Percentiles rank a stretch among this genome's conserved stretches.
phyloP scores from a whole-genome alignment of 35 echinoderm and acorn worm species.

The Diadema setosum region DNA sequence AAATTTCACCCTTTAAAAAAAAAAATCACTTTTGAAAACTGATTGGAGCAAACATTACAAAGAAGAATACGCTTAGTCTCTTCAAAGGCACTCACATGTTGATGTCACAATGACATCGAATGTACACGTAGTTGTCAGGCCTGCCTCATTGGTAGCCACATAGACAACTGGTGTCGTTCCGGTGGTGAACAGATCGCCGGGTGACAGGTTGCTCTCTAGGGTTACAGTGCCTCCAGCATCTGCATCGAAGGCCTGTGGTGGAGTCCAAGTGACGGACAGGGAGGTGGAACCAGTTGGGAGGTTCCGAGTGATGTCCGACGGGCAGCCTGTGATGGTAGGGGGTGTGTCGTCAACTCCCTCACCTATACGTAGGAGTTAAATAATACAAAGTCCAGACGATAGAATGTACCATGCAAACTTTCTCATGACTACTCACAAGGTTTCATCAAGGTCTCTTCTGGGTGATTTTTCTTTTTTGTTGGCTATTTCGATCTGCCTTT shows the following conservation, averaged over 20 bases:
- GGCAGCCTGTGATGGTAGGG: neutral
- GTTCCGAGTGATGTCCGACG: neutral
- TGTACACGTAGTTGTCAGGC: conserved; percentile 3
- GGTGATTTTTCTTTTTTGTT: too few relatives aligned
- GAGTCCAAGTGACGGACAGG: conserved; percentile 23
- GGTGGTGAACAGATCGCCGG: neutral
- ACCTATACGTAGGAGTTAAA: too few relatives aligned
- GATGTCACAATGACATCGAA: conserved; percentile 16
- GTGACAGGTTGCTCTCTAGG: neutral
- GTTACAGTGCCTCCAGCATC: conserved; percentile 24
- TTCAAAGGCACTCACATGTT: too few relatives aligned
- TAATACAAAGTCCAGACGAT: too few relatives aligned
- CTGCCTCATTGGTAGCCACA: conserved; percentile 30
- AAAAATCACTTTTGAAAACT: neutral
- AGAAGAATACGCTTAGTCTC: neutral
- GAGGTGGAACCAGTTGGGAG: neutral
- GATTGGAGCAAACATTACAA: neutral
- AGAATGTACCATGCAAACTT: too few relatives aligned
- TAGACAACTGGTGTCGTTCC: conserved; percentile 38
- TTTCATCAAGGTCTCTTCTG: too few relatives aligned
- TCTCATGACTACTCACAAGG: too few relatives aligned
- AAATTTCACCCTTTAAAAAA: too few relatives aligned
- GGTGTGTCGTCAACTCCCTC: neutral
- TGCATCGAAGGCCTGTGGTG: conserved; percentile 19
- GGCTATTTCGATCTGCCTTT: too few relatives aligned